These are phyloP conservation scores for Rostratula benghalensis DNA, from an alignment of 2,113 vertebrate genomes.

Conservation along the genomic window DNA sequence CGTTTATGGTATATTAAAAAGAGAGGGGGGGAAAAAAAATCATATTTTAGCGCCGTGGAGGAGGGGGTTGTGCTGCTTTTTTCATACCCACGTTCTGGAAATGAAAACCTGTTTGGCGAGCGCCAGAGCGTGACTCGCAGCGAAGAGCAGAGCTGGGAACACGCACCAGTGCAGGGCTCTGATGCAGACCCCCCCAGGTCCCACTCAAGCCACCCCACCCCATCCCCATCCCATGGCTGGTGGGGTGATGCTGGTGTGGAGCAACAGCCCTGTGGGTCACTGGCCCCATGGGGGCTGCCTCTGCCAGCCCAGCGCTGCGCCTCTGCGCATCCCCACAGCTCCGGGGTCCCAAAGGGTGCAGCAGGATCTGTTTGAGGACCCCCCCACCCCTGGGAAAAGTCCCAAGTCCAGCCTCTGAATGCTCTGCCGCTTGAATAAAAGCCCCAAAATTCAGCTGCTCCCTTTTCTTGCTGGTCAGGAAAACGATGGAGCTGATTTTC, in stretches of 20 bases:
- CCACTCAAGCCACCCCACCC: rapidly evolving
- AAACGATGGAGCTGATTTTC: not conserved
- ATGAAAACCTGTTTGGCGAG: slow-evolving; percentile 54
- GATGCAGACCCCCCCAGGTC: not conserved
- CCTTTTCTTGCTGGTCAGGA: not conserved
- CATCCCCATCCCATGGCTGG: not conserved
- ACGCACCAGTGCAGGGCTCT: rapidly evolving
- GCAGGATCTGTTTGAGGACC: not conserved
- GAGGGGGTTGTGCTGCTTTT: not conserved
- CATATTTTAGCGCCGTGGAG: not conserved
- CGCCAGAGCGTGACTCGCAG: not conserved
- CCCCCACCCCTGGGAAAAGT: not conserved
- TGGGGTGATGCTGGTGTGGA: rapidly evolving
- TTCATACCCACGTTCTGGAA: not conserved
- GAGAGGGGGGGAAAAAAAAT: not conserved
- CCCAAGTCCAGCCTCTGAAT: not conserved
- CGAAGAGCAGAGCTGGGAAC: not conserved
- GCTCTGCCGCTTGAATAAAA: not conserved
- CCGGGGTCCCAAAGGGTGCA: not conserved
- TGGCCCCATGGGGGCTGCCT: rapidly evolving
- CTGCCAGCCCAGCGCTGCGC: not conserved
- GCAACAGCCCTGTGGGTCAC: not conserved
- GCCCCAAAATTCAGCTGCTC: not conserved
- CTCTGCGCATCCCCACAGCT: not conserved
- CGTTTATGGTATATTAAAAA: not conserved